Conservation (phyloP, 2,888 invertebrate genomes). For the Bibio marci region DNA sequence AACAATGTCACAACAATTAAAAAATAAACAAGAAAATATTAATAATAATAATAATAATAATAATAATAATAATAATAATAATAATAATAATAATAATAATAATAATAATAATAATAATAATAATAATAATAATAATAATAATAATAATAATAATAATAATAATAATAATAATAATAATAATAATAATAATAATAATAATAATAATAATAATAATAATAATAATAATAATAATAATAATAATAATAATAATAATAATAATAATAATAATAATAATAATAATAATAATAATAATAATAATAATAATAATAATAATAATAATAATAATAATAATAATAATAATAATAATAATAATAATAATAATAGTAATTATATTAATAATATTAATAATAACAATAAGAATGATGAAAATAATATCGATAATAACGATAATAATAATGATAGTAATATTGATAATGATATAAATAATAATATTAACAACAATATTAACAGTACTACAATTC, state of each 20-base stretch:
- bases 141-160: too few species aligned
- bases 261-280: conserved; percentile 5
- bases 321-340: too few species aligned
- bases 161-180: too few species aligned
- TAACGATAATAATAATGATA: too few species aligned
- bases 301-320: too few species aligned
- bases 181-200: conserved; percentile 6
- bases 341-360: conserved; percentile 8
- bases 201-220: conserved; percentile 7
- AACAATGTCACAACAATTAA: neutral
- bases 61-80: neutral
- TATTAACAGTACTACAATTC: too few species aligned
- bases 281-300: neutral
- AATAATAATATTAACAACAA: conserved; percentile 2
- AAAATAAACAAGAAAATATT: conserved; percentile 3
- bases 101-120: conserved; percentile 5
- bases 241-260: neutral
- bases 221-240: too few species aligned
- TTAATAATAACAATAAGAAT: conserved; percentile 8
- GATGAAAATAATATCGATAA: conserved; percentile 3
- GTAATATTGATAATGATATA: conserved; percentile 4
- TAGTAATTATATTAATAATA: conserved; percentile 3
- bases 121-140: neutral
- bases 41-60: conserved; percentile 8
- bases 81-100: neutral